A percentile compares a stretch with the other conserved stretches of the same genome.
Conservation (phyloP, 2,888 invertebrate species). For the Melipona beecheii region DNA sequence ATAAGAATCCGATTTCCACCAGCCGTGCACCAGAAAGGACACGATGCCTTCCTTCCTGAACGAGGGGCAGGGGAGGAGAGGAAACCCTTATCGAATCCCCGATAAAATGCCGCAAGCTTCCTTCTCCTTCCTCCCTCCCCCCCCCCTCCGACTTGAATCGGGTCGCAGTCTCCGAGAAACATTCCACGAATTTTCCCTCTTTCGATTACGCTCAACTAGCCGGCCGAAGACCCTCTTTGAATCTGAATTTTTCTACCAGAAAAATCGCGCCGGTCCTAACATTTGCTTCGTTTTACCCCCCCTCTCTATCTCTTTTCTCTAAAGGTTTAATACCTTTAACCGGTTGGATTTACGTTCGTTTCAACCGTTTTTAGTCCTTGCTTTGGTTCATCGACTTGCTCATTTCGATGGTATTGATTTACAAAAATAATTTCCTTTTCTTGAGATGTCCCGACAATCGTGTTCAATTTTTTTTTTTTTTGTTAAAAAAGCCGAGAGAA, state of each 20-base stretch:
- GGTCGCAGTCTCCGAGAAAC: constrained; percentile 54
- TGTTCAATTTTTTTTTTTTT: no score
- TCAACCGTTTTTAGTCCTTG: not conserved
- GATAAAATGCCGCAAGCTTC: constrained; percentile 66
- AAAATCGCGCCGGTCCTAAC: constrained; percentile 6
- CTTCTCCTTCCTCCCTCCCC: constrained; percentile 1
- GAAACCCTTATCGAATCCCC: constrained; percentile 66
- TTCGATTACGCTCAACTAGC: constrained; percentile 48
- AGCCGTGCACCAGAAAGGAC: constrained; percentile 55
- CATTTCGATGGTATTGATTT: no score
- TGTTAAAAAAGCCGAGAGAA: no score
- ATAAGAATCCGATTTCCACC: constrained; percentile 71
- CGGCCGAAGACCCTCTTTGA: not conserved
- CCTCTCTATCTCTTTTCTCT: no score
- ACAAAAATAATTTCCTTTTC: no score
- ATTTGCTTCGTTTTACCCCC: not conserved
- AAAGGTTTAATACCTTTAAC: not conserved
- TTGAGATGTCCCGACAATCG: no score
- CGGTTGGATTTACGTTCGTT: not conserved
- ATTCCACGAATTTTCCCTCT: constrained; percentile 50
- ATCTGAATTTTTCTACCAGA: constrained; percentile 8
- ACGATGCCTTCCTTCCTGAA: constrained; percentile 42
- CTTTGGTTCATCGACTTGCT: no score
- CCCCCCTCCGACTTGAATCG: constrained; percentile 55
- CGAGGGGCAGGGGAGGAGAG: not conserved